Percentiles rank a stretch among this genome's conserved stretches.
Evolutionary conservation across 2,888 invertebrate species (phyloP).

Genomic region (Andrena fulva): DNA sequence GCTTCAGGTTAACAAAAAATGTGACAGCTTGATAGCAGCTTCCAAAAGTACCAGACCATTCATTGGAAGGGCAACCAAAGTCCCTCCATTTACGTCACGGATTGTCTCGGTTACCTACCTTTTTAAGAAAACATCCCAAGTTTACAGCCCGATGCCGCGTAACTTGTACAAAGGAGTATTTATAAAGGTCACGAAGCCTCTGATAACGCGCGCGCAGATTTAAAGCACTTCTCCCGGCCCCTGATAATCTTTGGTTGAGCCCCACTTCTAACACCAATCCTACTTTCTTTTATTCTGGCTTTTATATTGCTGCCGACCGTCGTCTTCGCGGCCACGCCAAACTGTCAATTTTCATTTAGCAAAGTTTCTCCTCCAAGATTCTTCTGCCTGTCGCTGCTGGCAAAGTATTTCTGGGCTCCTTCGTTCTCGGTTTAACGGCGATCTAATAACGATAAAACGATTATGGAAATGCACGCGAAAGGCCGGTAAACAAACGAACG

Average conservation of each 20-base stretch:
- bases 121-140: constrained; percentile 39
- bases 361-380: not conserved
- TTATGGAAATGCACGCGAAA: constrained; percentile 8
- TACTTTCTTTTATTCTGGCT: not conserved
- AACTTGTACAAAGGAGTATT: constrained; percentile 35
- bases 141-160: constrained; percentile 18
- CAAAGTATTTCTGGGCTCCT: not conserved
- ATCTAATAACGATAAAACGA: constrained; percentile 19
- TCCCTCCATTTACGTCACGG: constrained; percentile 31
- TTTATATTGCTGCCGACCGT: not conserved
- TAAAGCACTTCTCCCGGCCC: not conserved
- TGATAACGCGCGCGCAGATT: constrained; percentile 23
- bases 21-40: constrained; percentile 9
- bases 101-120: constrained; percentile 40
- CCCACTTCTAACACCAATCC: not conserved
- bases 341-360: constrained; percentile 13
- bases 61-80: not conserved
- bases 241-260: not conserved
- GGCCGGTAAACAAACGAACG: constrained; percentile 31
- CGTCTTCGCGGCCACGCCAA: no score
- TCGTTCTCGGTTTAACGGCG: not conserved
- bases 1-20: not conserved
- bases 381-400: not conserved
- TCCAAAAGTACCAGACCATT: not conserved
- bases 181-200: constrained; percentile 31